Conservation (phyloP, 2,888 invertebrate species). For the Xestia rhomboidea region DNA sequence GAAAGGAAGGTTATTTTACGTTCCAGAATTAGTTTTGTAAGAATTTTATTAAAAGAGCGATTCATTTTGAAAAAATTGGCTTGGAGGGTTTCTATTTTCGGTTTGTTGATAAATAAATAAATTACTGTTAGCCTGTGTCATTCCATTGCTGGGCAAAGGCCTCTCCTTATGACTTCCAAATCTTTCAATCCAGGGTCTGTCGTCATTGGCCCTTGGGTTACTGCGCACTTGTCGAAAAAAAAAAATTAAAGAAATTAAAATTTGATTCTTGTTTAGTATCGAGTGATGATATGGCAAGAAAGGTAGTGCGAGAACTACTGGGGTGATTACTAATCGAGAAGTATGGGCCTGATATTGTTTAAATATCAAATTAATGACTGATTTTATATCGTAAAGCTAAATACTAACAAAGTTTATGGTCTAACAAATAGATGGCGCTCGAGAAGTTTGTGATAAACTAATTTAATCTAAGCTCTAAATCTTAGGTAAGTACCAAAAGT, state of each 20-base stretch:
- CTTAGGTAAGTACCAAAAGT: constrained; percentile 9
- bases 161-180: too few relatives aligned
- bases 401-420: neutral
- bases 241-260: too few relatives aligned
- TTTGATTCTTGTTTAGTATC: too few relatives aligned
- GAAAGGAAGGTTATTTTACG: constrained; percentile 7
- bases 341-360: too few relatives aligned
- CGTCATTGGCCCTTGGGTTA: too few relatives aligned
- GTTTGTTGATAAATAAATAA: neutral
- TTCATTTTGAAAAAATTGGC: neutral
- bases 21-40: constrained; percentile 23
- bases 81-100: neutral
- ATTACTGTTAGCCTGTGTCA: too few relatives aligned
- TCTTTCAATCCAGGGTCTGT: too few relatives aligned
- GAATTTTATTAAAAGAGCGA: neutral
- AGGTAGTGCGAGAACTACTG: neutral
- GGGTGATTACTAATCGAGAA: neutral
- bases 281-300: too few relatives aligned
- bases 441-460: constrained; percentile 20
- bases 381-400: neutral
- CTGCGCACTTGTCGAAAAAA: too few relatives aligned
- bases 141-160: too few relatives aligned
- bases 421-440: neutral
- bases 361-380: too few relatives aligned
- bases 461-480: constrained; percentile 9